These are phyloP conservation scores for Coelinius sp. DNA, from an alignment of 2,888 invertebrate genomes.

Conservation along the genomic window DNA sequence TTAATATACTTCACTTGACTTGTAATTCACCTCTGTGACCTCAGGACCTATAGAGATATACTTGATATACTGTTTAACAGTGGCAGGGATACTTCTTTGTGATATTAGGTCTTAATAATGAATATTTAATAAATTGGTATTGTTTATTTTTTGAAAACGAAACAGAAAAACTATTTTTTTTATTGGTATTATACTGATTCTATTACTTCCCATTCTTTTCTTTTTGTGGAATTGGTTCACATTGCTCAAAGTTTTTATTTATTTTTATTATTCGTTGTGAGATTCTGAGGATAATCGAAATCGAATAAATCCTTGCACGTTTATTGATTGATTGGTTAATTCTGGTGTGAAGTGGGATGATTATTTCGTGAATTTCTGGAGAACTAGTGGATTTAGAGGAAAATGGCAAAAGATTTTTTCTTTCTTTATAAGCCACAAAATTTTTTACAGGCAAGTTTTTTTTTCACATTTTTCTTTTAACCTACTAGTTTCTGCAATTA, in stretches of 20 bases:
- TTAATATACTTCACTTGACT: neutral
- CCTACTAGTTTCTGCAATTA: no score
- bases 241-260: neutral
- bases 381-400: neutral
- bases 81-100: constrained; percentile 44
- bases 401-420: no score
- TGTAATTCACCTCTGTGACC: constrained; percentile 20
- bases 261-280: neutral
- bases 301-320: neutral
- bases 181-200: constrained; percentile 53
- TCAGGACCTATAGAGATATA: constrained; percentile 2
- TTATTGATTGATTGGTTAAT: neutral
- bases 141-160: constrained; percentile 53
- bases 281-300: neutral
- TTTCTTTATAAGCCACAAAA: no score
- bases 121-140: constrained; percentile 40
- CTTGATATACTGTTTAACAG: neutral
- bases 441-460: neutral
- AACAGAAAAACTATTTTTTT: constrained; percentile 53
- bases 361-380: neutral
- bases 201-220: constrained; percentile 36
- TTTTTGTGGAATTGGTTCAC: neutral
- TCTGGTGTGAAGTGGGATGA: neutral
- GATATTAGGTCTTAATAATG: constrained; percentile 51
- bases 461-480: neutral